Conservation (phyloP, 2,888 invertebrate species). For the Drosophila mercatorum region DNA sequence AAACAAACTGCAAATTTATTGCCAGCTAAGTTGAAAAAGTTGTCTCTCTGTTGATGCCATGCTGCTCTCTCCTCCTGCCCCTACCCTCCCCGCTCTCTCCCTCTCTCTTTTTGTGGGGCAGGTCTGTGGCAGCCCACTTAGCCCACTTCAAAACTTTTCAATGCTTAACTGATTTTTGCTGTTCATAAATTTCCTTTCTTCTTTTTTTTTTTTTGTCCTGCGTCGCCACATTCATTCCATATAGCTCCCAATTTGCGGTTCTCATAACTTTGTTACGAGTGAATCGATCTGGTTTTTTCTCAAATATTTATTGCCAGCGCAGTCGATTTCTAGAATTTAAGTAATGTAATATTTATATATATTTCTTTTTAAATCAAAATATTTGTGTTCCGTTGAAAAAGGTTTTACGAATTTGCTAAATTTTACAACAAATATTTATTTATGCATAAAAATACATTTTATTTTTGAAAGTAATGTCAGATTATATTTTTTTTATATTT, state of each 20-base stretch:
- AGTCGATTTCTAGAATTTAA: too few relatives aligned
- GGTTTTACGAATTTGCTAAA: too few relatives aligned
- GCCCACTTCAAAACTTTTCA: conserved; percentile 2
- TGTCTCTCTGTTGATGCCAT: conserved; percentile 5
- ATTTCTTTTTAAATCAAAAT: background rate
- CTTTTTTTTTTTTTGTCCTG: background rate
- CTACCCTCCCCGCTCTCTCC: too few relatives aligned
- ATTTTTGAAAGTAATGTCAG: too few relatives aligned
- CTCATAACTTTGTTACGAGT: conserved; percentile 7
- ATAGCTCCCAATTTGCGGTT: conserved; percentile 2
- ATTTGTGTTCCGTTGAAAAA: background rate
- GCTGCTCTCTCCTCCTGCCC: background rate
- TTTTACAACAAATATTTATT: too few relatives aligned
- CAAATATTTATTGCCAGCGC: background rate
- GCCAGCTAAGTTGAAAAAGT: conserved; percentile 34
- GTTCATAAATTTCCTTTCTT: background rate
- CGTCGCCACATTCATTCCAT: background rate
- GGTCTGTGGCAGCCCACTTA: conserved; percentile 18
- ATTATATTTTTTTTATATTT: too few relatives aligned
- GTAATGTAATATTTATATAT: too few relatives aligned
- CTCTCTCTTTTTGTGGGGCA: conserved; percentile 18
- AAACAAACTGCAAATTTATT: conserved; percentile 41
- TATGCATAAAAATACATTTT: too few relatives aligned
- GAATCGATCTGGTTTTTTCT: background rate
- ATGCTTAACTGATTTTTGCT: conserved; percentile 8